phyloP scores from a whole-genome alignment of 2,888 invertebrate genomes.

The Orchestes rusci region DNA sequence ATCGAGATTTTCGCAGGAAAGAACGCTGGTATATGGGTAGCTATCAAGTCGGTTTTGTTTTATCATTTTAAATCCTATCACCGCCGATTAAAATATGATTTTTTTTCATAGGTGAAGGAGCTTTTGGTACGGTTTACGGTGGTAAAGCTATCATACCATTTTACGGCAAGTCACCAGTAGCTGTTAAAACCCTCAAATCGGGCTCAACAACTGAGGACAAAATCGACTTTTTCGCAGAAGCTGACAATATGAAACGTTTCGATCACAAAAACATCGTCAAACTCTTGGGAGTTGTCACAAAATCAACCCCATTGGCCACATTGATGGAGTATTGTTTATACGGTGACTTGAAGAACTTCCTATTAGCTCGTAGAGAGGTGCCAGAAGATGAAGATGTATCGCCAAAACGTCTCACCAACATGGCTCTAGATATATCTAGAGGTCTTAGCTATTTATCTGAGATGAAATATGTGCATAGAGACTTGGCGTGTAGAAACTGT shows the following conservation, averaged over 20 bases:
- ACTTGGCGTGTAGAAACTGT: constrained; percentile 70
- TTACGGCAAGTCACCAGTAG: constrained; percentile 72
- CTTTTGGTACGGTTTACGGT: constrained; percentile 88
- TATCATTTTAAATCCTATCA: too few relatives aligned
- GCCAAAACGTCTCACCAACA: constrained; percentile 69
- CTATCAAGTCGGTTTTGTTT: too few relatives aligned
- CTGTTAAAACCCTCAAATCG: constrained; percentile 82
- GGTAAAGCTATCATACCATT: constrained; percentile 62
- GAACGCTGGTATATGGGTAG: too few relatives aligned
- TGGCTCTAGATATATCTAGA: constrained; percentile 82
- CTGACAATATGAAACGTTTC: constrained; percentile 90
- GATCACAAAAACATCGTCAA: constrained; percentile 80
- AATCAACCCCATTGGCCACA: constrained; percentile 79
- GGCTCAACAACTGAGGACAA: constrained; percentile 80
- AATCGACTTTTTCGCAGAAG: constrained; percentile 85
- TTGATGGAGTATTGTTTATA: constrained; percentile 94
- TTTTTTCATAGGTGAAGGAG: constrained; percentile 62
- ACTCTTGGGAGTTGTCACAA: constrained; percentile 78
- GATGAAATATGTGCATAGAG: constrained; percentile 82
- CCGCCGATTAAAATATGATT: too few relatives aligned
- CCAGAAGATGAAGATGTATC: constrained; percentile 59
- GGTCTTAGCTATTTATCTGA: constrained; percentile 80
- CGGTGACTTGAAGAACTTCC: constrained; percentile 84
- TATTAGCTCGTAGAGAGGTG: constrained; percentile 76
- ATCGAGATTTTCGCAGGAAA: too few relatives aligned